These are phyloP conservation scores for Zapornia atra DNA, from an alignment of 2,113 vertebrate genomes.

Conservation along the genomic window DNA sequence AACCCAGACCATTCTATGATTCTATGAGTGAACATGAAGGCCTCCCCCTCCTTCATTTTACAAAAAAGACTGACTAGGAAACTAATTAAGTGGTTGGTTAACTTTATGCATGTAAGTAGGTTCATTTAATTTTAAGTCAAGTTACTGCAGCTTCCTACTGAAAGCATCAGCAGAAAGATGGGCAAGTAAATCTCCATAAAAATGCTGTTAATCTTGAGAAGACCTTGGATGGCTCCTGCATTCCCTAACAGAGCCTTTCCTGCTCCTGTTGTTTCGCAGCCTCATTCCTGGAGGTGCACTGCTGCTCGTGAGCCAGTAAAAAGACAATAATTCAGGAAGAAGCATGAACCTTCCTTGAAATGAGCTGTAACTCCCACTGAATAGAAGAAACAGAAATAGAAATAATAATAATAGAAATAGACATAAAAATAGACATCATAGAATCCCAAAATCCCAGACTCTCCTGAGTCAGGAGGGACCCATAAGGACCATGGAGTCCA, in stretches of 20 bases:
- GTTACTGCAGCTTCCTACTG: not conserved
- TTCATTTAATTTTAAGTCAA: not conserved
- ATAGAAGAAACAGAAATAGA: not conserved
- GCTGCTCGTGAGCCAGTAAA: not conserved
- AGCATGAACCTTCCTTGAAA: not conserved
- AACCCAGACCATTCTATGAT: too few species aligned
- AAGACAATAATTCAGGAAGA: not conserved
- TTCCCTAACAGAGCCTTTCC: not conserved
- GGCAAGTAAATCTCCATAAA: not conserved
- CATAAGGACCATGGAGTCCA: too few species aligned
- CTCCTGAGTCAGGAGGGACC: too few species aligned
- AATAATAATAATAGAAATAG: not conserved
- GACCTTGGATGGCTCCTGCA: not conserved
- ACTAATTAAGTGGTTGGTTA: constrained; percentile 27
- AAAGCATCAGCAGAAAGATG: not conserved
- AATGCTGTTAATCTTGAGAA: not conserved
- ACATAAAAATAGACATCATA: too few species aligned
- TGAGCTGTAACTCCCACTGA: not conserved
- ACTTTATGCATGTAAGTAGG: not conserved
- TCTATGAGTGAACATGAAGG: not conserved
- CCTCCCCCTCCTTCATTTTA: not conserved
- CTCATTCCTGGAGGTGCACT: not conserved
- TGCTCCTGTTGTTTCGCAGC: not conserved
- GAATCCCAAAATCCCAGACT: too few species aligned
- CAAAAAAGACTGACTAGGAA: not conserved